These are phyloP conservation scores for Pollenia griseotomentosa DNA, from an alignment of 2,888 invertebrate species.

Conservation along the genomic window DNA sequence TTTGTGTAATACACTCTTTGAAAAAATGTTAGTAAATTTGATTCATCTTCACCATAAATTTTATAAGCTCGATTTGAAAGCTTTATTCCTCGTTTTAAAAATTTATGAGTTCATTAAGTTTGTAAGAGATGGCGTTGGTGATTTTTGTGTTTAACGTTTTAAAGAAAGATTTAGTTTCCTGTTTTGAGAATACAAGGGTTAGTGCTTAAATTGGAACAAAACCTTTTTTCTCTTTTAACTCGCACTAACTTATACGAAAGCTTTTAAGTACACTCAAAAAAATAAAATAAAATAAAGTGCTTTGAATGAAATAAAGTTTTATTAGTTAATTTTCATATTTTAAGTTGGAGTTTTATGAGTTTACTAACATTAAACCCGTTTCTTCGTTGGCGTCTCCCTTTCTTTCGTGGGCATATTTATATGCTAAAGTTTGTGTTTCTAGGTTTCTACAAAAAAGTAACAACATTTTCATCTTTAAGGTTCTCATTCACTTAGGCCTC, in stretches of 20 bases:
- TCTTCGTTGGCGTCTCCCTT: no score
- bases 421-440: no score
- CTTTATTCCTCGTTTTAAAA: not conserved
- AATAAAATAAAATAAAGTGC: constrained; percentile 1
- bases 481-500: no score
- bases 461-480: no score
- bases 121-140: constrained; percentile 60
- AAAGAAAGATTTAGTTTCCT: not conserved
- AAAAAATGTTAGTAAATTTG: constrained; percentile 27
- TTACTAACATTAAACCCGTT: no score
- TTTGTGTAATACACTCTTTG: constrained; percentile 7
- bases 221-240: constrained; percentile 11
- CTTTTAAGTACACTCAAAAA: constrained; percentile 38
- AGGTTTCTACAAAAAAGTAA: no score
- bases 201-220: not conserved
- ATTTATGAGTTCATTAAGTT: not conserved
- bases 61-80: constrained; percentile 29
- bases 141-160: not conserved
- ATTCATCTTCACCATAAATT: not conserved
- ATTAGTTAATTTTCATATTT: no score
- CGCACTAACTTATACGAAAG: constrained; percentile 9
- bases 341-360: no score
- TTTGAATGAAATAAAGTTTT: not conserved
- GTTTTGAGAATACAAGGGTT: not conserved
- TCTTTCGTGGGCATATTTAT: no score